Conservation (phyloP, 2,888 invertebrate species). For the Yponomeuta plumbellus region DNA sequence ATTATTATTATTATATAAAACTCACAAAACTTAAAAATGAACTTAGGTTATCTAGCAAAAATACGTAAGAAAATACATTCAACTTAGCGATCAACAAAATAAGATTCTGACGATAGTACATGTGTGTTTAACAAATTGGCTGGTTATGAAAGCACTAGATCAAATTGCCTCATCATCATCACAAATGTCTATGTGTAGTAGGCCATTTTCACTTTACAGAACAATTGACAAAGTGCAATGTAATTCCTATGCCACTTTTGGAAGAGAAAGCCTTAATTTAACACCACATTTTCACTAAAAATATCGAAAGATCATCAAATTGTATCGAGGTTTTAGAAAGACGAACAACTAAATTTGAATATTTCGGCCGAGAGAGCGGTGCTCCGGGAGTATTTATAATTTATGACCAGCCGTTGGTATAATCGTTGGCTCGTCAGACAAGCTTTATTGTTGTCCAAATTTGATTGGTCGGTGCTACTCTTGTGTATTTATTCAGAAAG, state of each 20-base stretch:
- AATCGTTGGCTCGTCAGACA: constrained; percentile 18
- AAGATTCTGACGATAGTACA: too few species aligned
- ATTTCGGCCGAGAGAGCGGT: constrained; percentile 20
- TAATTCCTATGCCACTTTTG: not conserved
- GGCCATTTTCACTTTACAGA: too few species aligned
- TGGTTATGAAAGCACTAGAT: too few species aligned
- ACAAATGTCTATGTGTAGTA: too few species aligned
- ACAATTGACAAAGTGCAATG: not conserved
- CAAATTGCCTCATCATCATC: too few species aligned
- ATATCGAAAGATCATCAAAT: constrained; percentile 21
- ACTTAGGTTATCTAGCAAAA: too few species aligned
- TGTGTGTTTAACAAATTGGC: too few species aligned
- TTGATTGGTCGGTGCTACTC: not conserved
- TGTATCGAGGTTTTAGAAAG: constrained; percentile 30
- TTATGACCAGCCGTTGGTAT: constrained; percentile 21
- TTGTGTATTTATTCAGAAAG: constrained; percentile 1
- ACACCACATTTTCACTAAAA: not conserved
- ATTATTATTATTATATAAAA: too few species aligned
- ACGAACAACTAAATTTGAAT: constrained; percentile 27
- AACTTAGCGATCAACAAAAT: too few species aligned
- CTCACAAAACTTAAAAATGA: too few species aligned
- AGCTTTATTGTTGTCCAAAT: constrained; percentile 3
- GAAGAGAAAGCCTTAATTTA: not conserved
- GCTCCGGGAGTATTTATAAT: constrained; percentile 20
- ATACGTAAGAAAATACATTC: too few species aligned